These are phyloP conservation scores for Drosophila pectinifera DNA, from an alignment of 1,140 invertebrate genomes.

Conservation along the genomic window DNA sequence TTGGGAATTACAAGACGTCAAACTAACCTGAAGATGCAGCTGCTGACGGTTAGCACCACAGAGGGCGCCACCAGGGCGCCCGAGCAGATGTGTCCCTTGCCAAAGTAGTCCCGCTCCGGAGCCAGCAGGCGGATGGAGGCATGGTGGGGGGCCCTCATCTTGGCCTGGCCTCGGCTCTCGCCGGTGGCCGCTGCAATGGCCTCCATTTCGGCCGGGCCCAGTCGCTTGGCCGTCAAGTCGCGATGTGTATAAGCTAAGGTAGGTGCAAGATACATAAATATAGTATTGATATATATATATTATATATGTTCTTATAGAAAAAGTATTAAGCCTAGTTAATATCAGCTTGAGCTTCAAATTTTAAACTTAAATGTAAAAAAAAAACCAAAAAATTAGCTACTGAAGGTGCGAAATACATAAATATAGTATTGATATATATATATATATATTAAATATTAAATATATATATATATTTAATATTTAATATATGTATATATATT, in stretches of 20 bases:
- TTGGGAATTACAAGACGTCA: not conserved
- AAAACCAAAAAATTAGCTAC: too few species aligned
- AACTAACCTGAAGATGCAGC: slow-evolving; percentile 84
- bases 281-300: not conserved
- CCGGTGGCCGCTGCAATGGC: slow-evolving; percentile 13
- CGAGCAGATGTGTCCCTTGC: slow-evolving; percentile 82
- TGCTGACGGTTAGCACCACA: slow-evolving; percentile 85
- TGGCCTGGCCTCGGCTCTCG: not conserved
- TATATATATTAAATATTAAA: too few species aligned
- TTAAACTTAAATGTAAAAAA: too few species aligned
- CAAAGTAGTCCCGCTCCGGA: slow-evolving; percentile 65
- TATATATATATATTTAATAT: too few species aligned
- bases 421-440: not conserved
- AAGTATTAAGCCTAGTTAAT: too few species aligned
- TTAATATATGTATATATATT: too few species aligned
- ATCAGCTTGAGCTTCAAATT: too few species aligned
- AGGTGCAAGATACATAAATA: not conserved
- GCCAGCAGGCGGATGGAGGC: slow-evolving; percentile 77
- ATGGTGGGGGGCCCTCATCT: slow-evolving; percentile 49
- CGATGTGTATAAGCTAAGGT: slow-evolving; percentile 52
- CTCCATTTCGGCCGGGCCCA: slow-evolving; percentile 36
- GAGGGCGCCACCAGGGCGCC: slow-evolving; percentile 83
- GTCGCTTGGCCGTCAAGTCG: slow-evolving; percentile 36
- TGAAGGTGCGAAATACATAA: not conserved
- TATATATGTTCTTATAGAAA: too few species aligned